These are phyloP conservation scores for Siniperca knerii DNA, from an alignment of 2,113 vertebrate genomes.

Conservation along the genomic window DNA sequence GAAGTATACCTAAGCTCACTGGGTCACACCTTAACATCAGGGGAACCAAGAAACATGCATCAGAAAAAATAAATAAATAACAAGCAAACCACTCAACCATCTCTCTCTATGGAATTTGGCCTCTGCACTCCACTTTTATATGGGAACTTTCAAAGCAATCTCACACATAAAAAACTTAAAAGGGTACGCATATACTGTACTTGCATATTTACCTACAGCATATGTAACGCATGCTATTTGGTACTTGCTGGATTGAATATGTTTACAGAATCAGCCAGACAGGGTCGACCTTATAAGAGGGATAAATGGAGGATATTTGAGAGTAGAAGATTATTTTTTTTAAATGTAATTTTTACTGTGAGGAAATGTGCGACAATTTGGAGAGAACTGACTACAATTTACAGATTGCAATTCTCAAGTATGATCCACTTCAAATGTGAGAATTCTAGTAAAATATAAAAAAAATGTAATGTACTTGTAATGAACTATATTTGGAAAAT, in stretches of 20 bases:
- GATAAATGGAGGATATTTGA: no score
- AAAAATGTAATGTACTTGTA: neutral
- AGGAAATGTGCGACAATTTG: neutral
- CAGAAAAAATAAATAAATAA: constrained; percentile 57
- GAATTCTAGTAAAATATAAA: neutral
- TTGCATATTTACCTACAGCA: neutral
- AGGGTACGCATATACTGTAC: neutral
- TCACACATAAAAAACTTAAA: neutral
- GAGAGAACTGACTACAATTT: neutral
- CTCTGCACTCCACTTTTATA: constrained; percentile 13
- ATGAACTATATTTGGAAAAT: neutral
- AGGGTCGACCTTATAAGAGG: neutral
- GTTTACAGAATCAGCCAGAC: neutral
- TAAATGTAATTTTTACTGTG: no score
- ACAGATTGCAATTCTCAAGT: neutral
- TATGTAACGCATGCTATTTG: neutral
- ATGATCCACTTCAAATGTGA: neutral
- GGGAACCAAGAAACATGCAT: constrained; percentile 50
- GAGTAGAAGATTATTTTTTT: no score
- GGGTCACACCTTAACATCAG: constrained; percentile 59
- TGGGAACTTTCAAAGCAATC: constrained; percentile 16
- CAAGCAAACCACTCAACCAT: constrained; percentile 54
- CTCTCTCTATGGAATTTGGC: constrained; percentile 34
- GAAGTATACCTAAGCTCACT: constrained; percentile 57
- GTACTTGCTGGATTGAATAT: neutral